These are phyloP conservation scores for Lophius americanus DNA, from an alignment of 2,797 vertebrate species.

Conservation along the genomic window DNA sequence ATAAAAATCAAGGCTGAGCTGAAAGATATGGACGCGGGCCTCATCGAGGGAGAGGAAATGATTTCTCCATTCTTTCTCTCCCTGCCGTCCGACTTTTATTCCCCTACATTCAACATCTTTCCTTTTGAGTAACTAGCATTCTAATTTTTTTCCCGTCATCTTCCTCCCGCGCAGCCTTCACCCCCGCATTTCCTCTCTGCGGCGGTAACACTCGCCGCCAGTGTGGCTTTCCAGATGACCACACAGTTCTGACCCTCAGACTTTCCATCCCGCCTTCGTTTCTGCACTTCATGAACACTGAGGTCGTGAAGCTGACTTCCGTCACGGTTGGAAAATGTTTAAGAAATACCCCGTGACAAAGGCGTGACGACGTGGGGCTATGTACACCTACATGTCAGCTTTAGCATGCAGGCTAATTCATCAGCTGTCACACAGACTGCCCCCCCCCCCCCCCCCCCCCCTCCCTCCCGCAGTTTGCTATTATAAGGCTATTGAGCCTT, in stretches of 20 bases:
- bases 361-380: constrained; percentile 51
- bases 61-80: constrained; percentile 5
- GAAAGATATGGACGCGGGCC: constrained; percentile 39
- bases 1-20: constrained; percentile 33
- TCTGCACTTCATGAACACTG: too few relatives aligned
- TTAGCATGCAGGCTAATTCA: constrained; percentile 58
- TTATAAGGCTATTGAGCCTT: constrained; percentile 60
- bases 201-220: constrained; percentile 26
- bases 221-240: constrained; percentile 39
- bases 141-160: constrained; percentile 44
- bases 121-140: constrained; percentile 39
- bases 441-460: constrained; percentile 3
- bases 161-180: constrained; percentile 49
- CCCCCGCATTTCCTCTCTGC: constrained; percentile 40
- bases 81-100: constrained; percentile 6
- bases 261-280: neutral
- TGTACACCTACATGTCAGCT: constrained; percentile 61
- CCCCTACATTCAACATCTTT: constrained; percentile 17
- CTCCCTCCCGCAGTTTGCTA: constrained; percentile 20
- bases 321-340: constrained; percentile 43
- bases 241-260: neutral
- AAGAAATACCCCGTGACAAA: constrained; percentile 50
- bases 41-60: constrained; percentile 11
- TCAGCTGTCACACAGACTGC: constrained; percentile 49
- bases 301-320: constrained; percentile 26